Conservation (phyloP, 2,797 vertebrate species). For the Vespertilio murinus region DNA sequence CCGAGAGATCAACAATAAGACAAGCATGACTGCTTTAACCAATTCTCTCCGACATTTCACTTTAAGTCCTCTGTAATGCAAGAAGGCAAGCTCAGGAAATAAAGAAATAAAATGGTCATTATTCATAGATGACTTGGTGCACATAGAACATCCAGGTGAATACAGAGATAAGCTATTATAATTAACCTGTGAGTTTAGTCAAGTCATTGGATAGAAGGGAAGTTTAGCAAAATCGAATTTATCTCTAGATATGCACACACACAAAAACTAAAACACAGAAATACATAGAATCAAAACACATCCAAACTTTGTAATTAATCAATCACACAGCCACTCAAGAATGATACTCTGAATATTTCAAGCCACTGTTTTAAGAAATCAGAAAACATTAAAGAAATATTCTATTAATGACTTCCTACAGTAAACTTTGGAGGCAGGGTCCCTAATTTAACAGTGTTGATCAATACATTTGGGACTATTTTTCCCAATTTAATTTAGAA, state of each 20-base stretch:
- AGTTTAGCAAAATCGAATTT: background rate
- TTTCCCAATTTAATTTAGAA: conserved; percentile 36
- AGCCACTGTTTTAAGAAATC: background rate
- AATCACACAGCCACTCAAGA: background rate
- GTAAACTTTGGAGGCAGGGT: background rate
- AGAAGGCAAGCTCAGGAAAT: background rate
- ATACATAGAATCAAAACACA: background rate
- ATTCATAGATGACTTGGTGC: background rate
- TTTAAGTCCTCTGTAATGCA: background rate
- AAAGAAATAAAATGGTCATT: background rate
- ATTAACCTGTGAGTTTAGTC: background rate
- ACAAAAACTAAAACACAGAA: background rate
- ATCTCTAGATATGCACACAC: background rate
- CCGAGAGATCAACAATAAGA: conserved; percentile 20
- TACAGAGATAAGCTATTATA: background rate
- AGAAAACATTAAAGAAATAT: background rate
- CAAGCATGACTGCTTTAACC: background rate
- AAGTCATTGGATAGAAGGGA: background rate
- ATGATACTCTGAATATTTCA: background rate
- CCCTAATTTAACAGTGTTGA: background rate
- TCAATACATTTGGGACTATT: background rate
- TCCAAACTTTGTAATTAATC: background rate
- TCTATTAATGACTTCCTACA: background rate
- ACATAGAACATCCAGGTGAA: background rate
- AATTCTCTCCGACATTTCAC: conserved; percentile 42